phyloP scores from a whole-genome alignment of 2,113 vertebrate genomes.

The Cyanistes caeruleus region DNA sequence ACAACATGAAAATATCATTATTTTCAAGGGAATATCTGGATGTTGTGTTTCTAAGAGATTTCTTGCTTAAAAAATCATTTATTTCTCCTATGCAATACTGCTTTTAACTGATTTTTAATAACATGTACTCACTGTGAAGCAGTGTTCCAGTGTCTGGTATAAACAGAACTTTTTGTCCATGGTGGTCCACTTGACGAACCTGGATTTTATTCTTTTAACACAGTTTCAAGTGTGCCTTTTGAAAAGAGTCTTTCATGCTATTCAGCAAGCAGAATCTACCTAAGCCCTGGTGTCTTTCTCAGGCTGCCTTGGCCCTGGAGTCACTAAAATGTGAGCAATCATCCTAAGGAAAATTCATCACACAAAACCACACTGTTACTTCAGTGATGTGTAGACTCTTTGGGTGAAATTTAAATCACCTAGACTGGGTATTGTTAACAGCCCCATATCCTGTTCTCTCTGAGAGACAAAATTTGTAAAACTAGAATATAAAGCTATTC shows the following conservation, averaged over 20 bases:
- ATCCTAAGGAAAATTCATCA: neutral
- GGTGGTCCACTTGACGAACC: neutral
- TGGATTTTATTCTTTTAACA: neutral
- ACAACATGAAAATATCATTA: neutral
- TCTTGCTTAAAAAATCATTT: neutral
- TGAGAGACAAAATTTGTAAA: neutral
- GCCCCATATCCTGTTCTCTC: neutral
- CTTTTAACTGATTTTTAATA: neutral
- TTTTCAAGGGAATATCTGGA: neutral
- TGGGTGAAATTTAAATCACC: neutral
- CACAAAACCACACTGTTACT: fast-evolving
- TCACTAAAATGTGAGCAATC: neutral
- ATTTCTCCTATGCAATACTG: neutral
- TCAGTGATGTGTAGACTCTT: neutral
- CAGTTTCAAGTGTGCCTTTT: neutral
- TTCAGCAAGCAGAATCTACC: neutral
- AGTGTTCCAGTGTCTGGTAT: neutral
- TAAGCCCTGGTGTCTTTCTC: neutral
- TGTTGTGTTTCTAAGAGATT: neutral
- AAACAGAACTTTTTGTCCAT: neutral
- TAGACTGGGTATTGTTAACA: neutral
- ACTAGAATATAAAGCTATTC: neutral
- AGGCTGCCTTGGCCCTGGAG: neutral
- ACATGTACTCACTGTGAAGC: neutral
- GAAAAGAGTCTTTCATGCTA: neutral